Conservation (phyloP, 1,140 invertebrate species). For the Lordiphosa mommai region DNA sequence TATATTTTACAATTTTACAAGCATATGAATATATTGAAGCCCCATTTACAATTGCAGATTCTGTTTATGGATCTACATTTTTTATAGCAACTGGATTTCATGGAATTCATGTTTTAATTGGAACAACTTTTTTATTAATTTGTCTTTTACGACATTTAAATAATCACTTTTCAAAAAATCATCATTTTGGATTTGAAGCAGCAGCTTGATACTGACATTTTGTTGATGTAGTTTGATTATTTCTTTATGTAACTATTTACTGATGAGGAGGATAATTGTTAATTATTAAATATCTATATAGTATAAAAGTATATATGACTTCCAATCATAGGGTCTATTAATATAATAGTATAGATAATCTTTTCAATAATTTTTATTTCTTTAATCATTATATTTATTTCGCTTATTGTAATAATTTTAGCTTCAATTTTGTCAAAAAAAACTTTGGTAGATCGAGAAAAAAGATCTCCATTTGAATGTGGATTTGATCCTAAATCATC, state of each 20-base stretch:
- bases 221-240: constrained; percentile 87
- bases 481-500: constrained; percentile 83
- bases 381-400: constrained; percentile 70
- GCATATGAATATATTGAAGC: constrained; percentile 81
- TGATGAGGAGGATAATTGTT: constrained; percentile 82
- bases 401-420: constrained; percentile 80
- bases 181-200: constrained; percentile 86
- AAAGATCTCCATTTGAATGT: constrained; percentile 83
- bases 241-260: constrained; percentile 85
- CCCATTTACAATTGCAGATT: constrained; percentile 84
- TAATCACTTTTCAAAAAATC: constrained; percentile 82
- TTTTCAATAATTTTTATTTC: constrained; percentile 28
- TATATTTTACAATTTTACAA: constrained; percentile 81
- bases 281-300: constrained; percentile 82
- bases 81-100: constrained; percentile 88
- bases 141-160: constrained; percentile 81
- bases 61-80: constrained; percentile 85
- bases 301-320: constrained; percentile 85
- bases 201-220: constrained; percentile 88
- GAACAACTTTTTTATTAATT: constrained; percentile 83
- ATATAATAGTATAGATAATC: constrained; percentile 41
- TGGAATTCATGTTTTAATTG: constrained; percentile 86
- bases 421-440: constrained; percentile 81
- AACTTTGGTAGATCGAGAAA: constrained; percentile 81
- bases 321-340: constrained; percentile 48